Conservation (phyloP, 1,140 invertebrate genomes). For the roundworm (Caenorhabditis elegans) region DNA sequence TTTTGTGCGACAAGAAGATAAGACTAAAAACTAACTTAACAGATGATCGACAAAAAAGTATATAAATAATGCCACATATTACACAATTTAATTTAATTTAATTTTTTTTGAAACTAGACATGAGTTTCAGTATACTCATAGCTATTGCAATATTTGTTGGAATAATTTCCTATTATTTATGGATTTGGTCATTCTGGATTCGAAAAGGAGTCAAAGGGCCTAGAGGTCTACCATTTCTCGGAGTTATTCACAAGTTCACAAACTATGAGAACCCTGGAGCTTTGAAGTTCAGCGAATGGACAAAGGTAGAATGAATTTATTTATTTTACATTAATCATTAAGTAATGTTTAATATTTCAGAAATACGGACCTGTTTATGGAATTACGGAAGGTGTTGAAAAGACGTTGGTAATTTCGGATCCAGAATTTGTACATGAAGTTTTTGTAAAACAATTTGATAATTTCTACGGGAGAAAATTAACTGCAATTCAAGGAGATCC, state of each 20-base stretch:
- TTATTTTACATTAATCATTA: too few relatives aligned
- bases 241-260: not conserved
- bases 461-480: slow-evolving; percentile 67
- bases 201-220: not conserved
- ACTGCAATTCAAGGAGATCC: slow-evolving; percentile 37
- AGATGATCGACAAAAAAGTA: too few relatives aligned
- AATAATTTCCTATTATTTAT: not conserved
- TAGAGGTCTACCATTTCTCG: not conserved
- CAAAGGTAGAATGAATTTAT: too few relatives aligned
- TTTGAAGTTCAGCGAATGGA: not conserved
- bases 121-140: not conserved
- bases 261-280: not conserved
- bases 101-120: not conserved
- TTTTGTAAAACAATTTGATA: slow-evolving; percentile 68
- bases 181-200: not conserved
- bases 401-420: slow-evolving; percentile 68
- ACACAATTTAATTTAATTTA: too few relatives aligned
- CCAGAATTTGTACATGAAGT: slow-evolving; percentile 66
- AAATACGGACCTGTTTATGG: slow-evolving; percentile 68
- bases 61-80: too few relatives aligned
- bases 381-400: slow-evolving; percentile 49
- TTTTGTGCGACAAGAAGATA: too few relatives aligned
- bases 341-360: too few relatives aligned
- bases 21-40: too few relatives aligned
- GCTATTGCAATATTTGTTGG: too few relatives aligned